These are phyloP conservation scores for Uloborus plumipes DNA, from an alignment of 2,888 invertebrate genomes.

Conservation along the genomic window DNA sequence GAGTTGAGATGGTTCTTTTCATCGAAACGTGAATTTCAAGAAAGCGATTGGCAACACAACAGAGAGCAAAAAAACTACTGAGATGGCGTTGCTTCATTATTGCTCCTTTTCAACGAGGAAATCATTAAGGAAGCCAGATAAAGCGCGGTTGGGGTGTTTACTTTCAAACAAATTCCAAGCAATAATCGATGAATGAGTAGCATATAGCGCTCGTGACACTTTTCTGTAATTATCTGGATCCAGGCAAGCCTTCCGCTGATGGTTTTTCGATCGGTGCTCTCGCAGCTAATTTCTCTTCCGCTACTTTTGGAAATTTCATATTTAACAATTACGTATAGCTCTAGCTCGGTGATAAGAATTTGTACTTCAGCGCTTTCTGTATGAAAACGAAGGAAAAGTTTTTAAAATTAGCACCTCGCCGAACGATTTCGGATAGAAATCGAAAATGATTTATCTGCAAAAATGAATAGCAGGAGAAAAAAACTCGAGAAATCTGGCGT, in stretches of 20 bases:
- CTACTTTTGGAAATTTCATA: constrained; percentile 44
- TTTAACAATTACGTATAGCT: constrained; percentile 43
- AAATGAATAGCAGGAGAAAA: too few species aligned
- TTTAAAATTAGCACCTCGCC: too few species aligned
- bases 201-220: constrained; percentile 30
- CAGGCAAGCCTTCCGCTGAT: constrained; percentile 24
- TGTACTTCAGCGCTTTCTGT: not conserved
- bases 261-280: constrained; percentile 55
- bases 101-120: constrained; percentile 33
- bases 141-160: constrained; percentile 44
- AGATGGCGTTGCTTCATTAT: constrained; percentile 27
- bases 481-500: too few species aligned
- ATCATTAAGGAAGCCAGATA: constrained; percentile 55
- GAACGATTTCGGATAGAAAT: too few species aligned
- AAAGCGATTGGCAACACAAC: not conserved
- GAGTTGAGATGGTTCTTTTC: too few species aligned
- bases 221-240: constrained; percentile 51
- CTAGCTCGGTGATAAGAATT: constrained; percentile 16
- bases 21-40: too few species aligned
- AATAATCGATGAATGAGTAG: constrained; percentile 56
- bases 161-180: constrained; percentile 60
- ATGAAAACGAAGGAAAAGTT: not conserved
- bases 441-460: too few species aligned
- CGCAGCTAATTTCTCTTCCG: constrained; percentile 46
- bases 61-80: constrained; percentile 20